Percentiles rank a stretch among this genome's conserved stretches.
Evolutionary conservation across 64 coral and sea anemone species (phyloP).

Genomic region (Platygyra sinensis): DNA sequence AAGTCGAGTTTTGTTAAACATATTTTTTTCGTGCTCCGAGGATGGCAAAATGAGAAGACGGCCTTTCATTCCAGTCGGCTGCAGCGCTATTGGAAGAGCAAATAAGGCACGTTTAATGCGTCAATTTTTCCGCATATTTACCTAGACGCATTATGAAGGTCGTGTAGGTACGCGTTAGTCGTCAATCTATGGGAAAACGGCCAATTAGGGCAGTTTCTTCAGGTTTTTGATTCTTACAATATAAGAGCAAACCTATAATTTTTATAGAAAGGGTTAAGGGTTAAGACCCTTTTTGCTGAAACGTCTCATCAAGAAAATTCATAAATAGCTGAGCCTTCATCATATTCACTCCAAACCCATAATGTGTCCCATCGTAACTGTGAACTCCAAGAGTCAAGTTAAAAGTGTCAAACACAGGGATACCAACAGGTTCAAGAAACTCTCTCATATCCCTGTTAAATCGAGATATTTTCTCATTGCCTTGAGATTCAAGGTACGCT

Average conservation of each 20-base stretch:
- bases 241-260: neutral
- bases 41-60: no score
- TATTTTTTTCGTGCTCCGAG: no score
- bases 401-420: conserved; percentile 69
- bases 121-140: no score
- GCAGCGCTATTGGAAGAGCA: no score
- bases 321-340: conserved; percentile 75
- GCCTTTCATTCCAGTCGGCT: no score
- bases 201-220: no score
- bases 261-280: neutral
- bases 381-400: conserved; percentile 66
- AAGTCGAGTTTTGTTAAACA: no score
- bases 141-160: no score
- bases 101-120: no score
- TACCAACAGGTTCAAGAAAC: conserved; percentile 33
- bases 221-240: no score
- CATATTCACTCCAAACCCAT: conserved; percentile 66
- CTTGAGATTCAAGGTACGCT: conserved; percentile 29
- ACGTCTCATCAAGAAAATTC: conserved; percentile 57
- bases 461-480: conserved; percentile 27
- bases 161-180: no score
- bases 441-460: conserved; percentile 62
- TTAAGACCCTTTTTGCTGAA: neutral
- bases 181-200: no score
- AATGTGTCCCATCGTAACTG: conserved; percentile 86